A percentile compares a stretch with the other conserved stretches of the same genome.
Conservation (phyloP, 2,888 invertebrate genomes). For the Acronicta leporina region DNA sequence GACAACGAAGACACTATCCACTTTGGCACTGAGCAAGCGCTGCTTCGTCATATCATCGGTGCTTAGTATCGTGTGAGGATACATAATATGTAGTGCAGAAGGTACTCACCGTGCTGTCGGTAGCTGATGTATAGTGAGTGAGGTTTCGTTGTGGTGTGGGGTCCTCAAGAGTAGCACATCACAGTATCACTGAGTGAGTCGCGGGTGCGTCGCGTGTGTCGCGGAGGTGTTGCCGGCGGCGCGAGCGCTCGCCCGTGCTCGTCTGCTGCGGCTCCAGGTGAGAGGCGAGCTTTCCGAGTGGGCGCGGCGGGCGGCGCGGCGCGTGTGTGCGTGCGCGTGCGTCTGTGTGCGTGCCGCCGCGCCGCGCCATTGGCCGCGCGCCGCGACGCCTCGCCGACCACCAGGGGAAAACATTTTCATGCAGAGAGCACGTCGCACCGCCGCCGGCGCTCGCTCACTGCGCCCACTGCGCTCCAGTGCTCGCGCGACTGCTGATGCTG, state of each 20-base stretch:
- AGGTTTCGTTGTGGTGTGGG: not conserved
- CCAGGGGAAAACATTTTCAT: constrained; percentile 46
- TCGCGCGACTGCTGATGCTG: constrained; percentile 33
- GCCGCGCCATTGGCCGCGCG: constrained; percentile 43
- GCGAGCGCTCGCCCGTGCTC: constrained; percentile 51
- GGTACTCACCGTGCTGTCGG: constrained; percentile 1
- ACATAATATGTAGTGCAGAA: too few relatives aligned
- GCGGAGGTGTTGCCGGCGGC: constrained; percentile 44
- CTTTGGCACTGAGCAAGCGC: too few relatives aligned
- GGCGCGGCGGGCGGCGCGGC: constrained; percentile 28
- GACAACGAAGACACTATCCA: too few relatives aligned
- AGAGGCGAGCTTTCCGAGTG: constrained; percentile 48
- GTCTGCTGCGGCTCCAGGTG: constrained; percentile 51
- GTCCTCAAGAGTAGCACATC: constrained; percentile 6
- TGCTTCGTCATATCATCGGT: too few relatives aligned
- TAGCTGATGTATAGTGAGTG: not conserved
- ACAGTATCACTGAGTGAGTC: constrained; percentile 22
- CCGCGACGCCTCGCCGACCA: constrained; percentile 25
- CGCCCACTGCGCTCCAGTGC: constrained; percentile 13
- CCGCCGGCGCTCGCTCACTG: constrained; percentile 16
- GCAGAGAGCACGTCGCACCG: constrained; percentile 30
- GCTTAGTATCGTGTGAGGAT: too few relatives aligned
- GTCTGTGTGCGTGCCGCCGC: constrained; percentile 46
- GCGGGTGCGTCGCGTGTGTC: constrained; percentile 13
- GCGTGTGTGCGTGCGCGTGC: constrained; percentile 47